Base-by-base conservation (phyloP, 2,797 vertebrate genomes). In the Mionectes olivaceus region DNA sequence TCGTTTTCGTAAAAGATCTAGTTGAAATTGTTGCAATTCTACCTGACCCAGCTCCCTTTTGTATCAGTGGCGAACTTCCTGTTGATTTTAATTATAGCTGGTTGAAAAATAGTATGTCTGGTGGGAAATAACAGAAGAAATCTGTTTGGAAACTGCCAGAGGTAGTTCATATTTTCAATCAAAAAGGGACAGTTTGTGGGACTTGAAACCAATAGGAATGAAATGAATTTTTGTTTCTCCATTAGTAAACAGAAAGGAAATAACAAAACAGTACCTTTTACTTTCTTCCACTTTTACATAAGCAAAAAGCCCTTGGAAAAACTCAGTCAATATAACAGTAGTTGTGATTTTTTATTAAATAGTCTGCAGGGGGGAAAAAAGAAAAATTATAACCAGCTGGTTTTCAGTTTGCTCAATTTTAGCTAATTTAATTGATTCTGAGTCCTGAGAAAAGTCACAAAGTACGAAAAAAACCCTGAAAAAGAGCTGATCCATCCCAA, bases 61-160 rank as follows among this genome's bases (percentile, higher is more conserved):
- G 14, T 76, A 65, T 79, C 67, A 63, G 30, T 83, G 33, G 39
- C 77, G 91, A 60, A 71, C 73, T 88, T 91, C 59, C 49, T 89
- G 41, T 73, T 96, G 33, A 79, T 92, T 89, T 94, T 78, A 87
- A 56, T 89, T 65, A n/a, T 21, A 88, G 22, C 24, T 93, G 63
- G 18, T 82, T 89, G 32, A 81, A 88, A 93, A 95, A 63, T 13
- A 80, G 4, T 52, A 24, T 59, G 9, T 74, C 67, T 86, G n/a
- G 9, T 88, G 83, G 70, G n/a, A 94, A 93, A 77, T 68, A 76
- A 64, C 41, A 88, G 28, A 75, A 84, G 19, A 77, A 77, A 68
- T 57, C 10, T 74, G 5, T 88, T 79, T 79, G 37, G 49, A 87
- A 95, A 68, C 57, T n/a, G 46, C 55, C 61, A 60, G 43, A 75